These are phyloP conservation scores for Rhinichthys osculus DNA, from an alignment of 2,797 vertebrate species.

Conservation along the genomic window DNA sequence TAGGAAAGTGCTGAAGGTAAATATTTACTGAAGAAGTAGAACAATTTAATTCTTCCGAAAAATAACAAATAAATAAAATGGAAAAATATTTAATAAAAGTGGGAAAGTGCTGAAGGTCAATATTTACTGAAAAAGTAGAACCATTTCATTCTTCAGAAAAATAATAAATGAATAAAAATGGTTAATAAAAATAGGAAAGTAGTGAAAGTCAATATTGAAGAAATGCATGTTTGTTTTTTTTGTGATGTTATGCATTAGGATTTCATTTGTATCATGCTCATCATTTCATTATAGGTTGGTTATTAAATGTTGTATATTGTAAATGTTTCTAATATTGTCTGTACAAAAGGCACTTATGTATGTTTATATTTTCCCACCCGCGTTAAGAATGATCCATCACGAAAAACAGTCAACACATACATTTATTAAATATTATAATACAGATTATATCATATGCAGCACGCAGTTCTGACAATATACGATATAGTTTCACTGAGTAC, in stretches of 20 bases:
- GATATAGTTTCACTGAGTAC: slow-evolving; percentile 62
- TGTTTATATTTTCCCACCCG: neutral
- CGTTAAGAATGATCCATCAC: slow-evolving; percentile 42
- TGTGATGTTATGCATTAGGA: neutral
- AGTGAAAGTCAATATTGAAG: neutral
- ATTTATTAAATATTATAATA: slow-evolving; percentile 66
- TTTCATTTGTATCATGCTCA: neutral
- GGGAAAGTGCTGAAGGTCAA: too few species aligned
- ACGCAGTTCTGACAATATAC: slow-evolving; percentile 64
- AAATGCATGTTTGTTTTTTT: neutral
- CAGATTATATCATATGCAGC: slow-evolving; percentile 63
- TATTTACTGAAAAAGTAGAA: neutral
- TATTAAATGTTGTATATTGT: neutral
- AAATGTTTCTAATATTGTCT: neutral
- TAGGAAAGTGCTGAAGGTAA: neutral
- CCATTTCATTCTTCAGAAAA: neutral
- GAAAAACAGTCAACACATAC: slow-evolving; percentile 53
- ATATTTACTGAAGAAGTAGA: neutral
- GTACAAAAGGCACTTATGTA: neutral
- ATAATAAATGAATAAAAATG: neutral
- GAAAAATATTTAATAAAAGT: neutral
- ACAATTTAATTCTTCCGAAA: neutral
- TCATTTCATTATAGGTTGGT: neutral
- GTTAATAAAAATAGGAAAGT: neutral
- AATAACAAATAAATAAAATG: neutral